A percentile compares a stretch with the other conserved stretches of the same genome.
These are phyloP conservation scores for Agrenia bidenticulata DNA, from an alignment of 2,888 invertebrate genomes.

Conservation along the genomic window DNA sequence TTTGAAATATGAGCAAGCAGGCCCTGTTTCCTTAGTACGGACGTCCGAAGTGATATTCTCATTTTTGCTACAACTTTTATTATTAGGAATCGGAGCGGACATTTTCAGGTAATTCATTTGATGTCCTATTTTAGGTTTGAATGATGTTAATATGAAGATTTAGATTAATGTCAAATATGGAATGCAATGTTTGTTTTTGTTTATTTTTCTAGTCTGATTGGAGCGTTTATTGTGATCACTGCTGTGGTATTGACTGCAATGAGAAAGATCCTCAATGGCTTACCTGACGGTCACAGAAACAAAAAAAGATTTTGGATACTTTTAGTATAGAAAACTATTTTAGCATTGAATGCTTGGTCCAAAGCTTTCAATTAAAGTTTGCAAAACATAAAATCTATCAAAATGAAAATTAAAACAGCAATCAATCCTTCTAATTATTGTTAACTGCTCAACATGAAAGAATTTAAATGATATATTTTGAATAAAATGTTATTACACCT, in stretches of 20 bases:
- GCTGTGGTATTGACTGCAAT: slow-evolving; percentile 27
- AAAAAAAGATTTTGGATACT: slow-evolving; percentile 24
- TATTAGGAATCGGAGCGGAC: slow-evolving; percentile 36
- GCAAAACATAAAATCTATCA: too few relatives aligned
- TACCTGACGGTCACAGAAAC: slow-evolving; percentile 28
- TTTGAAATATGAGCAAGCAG: slow-evolving; percentile 43
- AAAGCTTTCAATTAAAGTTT: too few relatives aligned
- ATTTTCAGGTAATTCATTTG: slow-evolving; percentile 27
- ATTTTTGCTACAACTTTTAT: slow-evolving; percentile 36
- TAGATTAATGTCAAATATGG: neutral
- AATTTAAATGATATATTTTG: too few relatives aligned
- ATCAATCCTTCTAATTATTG: too few relatives aligned
- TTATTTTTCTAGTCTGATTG: slow-evolving; percentile 20
- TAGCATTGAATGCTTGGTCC: too few relatives aligned
- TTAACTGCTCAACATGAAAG: too few relatives aligned
- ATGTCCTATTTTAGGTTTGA: too few relatives aligned
- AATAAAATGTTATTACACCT: too few relatives aligned
- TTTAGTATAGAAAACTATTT: slow-evolving; percentile 21
- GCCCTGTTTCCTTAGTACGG: slow-evolving; percentile 29
- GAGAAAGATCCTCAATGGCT: slow-evolving; percentile 27
- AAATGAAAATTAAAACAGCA: too few relatives aligned
- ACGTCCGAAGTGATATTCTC: slow-evolving; percentile 35
- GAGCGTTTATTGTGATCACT: slow-evolving; percentile 25
- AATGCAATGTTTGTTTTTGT: neutral
- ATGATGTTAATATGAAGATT: neutral